Conservation (phyloP, 2,888 invertebrate species). For the Euplagia quadripunctaria region DNA sequence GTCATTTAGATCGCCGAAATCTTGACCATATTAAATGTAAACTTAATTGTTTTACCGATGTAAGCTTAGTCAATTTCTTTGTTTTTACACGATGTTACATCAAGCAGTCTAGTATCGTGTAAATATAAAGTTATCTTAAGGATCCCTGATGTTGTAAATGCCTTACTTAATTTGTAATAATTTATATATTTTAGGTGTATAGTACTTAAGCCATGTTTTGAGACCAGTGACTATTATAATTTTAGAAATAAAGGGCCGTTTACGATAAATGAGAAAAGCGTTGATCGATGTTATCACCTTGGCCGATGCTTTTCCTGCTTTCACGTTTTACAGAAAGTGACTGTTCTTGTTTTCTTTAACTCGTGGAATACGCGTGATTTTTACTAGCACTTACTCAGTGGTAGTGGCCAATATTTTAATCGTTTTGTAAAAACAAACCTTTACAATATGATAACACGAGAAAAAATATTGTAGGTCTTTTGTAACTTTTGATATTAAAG, state of each 20-base stretch:
- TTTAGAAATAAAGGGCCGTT: constrained; percentile 82
- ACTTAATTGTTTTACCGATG: constrained; percentile 85
- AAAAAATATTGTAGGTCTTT: constrained; percentile 81
- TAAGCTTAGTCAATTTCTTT: constrained; percentile 86
- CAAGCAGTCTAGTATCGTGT: constrained; percentile 80
- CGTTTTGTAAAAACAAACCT: constrained; percentile 78
- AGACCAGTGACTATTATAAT: constrained; percentile 87
- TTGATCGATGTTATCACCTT: constrained; percentile 74
- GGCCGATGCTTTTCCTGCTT: constrained; percentile 77
- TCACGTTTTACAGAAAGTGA: constrained; percentile 82
- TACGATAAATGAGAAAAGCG: constrained; percentile 72
- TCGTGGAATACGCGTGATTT: constrained; percentile 67
- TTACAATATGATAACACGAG: constrained; percentile 76
- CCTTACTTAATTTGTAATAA: constrained; percentile 88
- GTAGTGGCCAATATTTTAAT: constrained; percentile 74
- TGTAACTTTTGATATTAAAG: constrained; percentile 86
- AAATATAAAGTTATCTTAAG: constrained; percentile 83
- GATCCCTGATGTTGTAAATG: constrained; percentile 86
- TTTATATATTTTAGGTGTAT: constrained; percentile 88
- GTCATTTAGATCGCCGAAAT: constrained; percentile 85
- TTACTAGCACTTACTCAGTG: constrained; percentile 80
- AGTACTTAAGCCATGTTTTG: constrained; percentile 88
- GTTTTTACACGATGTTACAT: constrained; percentile 84
- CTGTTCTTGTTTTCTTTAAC: constrained; percentile 82
- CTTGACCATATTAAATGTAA: constrained; percentile 85